Evolutionary conservation across 2,797 vertebrate genomes (phyloP).

Genomic region (Anguilla megastoma): DNA sequence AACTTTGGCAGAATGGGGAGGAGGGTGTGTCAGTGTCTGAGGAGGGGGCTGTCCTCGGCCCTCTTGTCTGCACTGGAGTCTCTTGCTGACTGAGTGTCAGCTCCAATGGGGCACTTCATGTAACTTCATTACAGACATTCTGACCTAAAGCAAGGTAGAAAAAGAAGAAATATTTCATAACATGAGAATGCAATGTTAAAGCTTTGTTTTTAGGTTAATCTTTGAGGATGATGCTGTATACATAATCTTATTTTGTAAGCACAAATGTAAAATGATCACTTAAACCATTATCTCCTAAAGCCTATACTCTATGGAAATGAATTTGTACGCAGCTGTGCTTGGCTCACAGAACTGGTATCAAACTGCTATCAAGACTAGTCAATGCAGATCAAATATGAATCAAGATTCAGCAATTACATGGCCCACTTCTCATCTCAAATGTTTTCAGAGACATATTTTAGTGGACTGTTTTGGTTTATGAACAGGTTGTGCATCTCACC

Average conservation of each 20-base stretch:
- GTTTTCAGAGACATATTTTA: too few species aligned
- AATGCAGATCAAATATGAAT: too few species aligned
- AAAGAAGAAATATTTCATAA: slow-evolving; percentile 37
- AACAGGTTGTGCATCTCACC: too few species aligned
- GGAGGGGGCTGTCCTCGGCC: slow-evolving; percentile 25
- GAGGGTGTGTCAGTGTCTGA: slow-evolving; percentile 53
- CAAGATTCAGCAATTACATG: too few species aligned
- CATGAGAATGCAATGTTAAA: not conserved
- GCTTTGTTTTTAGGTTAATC: not conserved
- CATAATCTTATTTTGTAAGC: not conserved
- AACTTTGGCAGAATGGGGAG: slow-evolving; percentile 40
- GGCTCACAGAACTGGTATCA: too few species aligned
- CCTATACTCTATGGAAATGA: too few species aligned
- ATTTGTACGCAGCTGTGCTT: too few species aligned
- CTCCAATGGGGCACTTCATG: slow-evolving; percentile 69
- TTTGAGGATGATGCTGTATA: not conserved
- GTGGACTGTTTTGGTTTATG: too few species aligned
- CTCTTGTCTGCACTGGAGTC: slow-evolving; percentile 63
- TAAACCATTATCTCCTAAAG: too few species aligned
- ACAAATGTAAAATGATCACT: not conserved
- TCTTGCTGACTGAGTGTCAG: slow-evolving; percentile 72
- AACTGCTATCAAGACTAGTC: too few species aligned
- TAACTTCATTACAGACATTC: slow-evolving; percentile 68
- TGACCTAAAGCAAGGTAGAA: slow-evolving; percentile 53
- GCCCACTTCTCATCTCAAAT: too few species aligned